phyloP scores from a whole-genome alignment of 2,888 invertebrate species.

The Caenorhabditis parvicauda region DNA sequence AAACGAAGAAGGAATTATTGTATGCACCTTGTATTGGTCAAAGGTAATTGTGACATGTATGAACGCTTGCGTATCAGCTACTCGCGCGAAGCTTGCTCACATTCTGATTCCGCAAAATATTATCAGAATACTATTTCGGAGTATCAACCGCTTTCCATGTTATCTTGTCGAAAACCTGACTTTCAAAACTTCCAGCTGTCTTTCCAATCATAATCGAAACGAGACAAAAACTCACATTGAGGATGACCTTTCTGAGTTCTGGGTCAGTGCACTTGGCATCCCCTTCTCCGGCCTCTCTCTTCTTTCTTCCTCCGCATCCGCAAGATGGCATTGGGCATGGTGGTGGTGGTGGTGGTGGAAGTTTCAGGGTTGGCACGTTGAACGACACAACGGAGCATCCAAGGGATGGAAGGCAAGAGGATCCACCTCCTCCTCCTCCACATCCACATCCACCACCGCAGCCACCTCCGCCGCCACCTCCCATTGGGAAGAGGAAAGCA shows the following conservation, averaged over 20 bases:
- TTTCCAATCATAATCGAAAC: no score
- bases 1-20: no score
- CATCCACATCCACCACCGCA: conserved; percentile 27
- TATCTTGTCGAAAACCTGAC: neutral
- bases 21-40: no score
- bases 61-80: no score
- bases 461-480: conserved; percentile 32
- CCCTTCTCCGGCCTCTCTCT: conserved; percentile 30
- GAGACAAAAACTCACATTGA: conserved; percentile 19
- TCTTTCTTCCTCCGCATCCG: conserved; percentile 39
- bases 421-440: conserved; percentile 27
- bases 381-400: conserved; percentile 24
- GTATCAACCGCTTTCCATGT: neutral
- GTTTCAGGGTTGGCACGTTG: conserved; percentile 25
- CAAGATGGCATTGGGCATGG: conserved; percentile 19
- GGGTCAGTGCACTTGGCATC: conserved; percentile 40
- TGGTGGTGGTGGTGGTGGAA: conserved; percentile 35
- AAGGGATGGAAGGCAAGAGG: conserved; percentile 9
- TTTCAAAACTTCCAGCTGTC: no score
- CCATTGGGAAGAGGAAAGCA: conserved; percentile 35
- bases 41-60: no score
- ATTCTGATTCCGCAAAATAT: no score
- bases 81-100: no score
- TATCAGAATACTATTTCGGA: no score
- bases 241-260: conserved; percentile 34